Evolutionary conservation across 2,113 vertebrate species (phyloP), one percentile per base, ranked within the genome.

Genomic region (Sceloporus undulatus): DNA sequence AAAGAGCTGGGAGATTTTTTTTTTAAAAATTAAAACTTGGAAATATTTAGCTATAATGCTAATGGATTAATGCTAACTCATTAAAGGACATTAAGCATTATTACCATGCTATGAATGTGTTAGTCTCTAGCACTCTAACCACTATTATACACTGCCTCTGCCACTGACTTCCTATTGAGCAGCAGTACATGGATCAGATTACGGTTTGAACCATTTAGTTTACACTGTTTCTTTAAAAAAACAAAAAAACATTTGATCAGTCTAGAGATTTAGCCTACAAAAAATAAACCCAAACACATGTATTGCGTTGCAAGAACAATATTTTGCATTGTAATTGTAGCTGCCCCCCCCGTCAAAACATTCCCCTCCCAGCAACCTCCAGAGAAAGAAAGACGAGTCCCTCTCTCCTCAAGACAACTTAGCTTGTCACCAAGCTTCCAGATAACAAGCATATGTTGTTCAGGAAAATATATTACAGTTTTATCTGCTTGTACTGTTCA

Each of bases 371-470:
- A 29, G 9, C 68, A 71, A 71, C 68, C 34, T 75, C 29, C 10
- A 80, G 59, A 62, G n/a, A 70, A 86, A 93, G 91, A 91, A 87
- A 54, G 88, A 76, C 9, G 80, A 87, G 1, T 91, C 90, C 84
- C 92, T 90, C 85, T 93, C 90, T 93, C 90, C 68, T 29, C n/a
- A 89, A 92, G 92, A 93, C 38, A 56, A 87, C 94, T 89, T 85
- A 86, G 91, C 71, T 92, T 96, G 96, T 96, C 95, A 95, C 87
- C 75, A 74, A 90, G 91, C 93, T 95, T 92, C 93, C 86, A 94
- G 95, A 95, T 92, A 94, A 97, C 93, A 95, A 92, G 94, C 94
- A 89, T 95, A 93, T 62, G 94, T 92, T 95, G 94, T 94, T 96
- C 89, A 89, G 94, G 90, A 96, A 96, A 97, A 95, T 90, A 91